phyloP scores from a whole-genome alignment of 2,888 invertebrate species.

The Apodemia mormo region DNA sequence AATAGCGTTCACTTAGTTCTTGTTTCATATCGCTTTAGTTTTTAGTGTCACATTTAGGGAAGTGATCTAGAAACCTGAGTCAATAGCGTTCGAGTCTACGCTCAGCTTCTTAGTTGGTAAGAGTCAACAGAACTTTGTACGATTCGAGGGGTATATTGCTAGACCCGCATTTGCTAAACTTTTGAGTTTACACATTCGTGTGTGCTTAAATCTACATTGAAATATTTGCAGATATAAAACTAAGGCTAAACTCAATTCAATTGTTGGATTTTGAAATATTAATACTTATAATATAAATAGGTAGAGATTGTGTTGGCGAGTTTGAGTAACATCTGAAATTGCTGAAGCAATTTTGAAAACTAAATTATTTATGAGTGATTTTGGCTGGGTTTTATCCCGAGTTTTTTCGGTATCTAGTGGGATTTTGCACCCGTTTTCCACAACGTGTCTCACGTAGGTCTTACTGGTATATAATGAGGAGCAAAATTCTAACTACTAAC shows the following conservation, averaged over 20 bases:
- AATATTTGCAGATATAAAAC: background rate
- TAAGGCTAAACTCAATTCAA: background rate
- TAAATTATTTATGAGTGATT: no score
- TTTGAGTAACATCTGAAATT: no score
- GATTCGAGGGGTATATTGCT: background rate
- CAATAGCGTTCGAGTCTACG: constrained; percentile 13
- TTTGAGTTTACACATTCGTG: background rate
- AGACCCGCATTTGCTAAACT: background rate
- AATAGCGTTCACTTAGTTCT: background rate
- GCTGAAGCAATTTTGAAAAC: no score
- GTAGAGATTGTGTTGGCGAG: no score
- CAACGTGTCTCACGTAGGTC: no score
- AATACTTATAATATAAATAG: no score
- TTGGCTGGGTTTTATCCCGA: no score
- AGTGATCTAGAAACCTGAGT: constrained; percentile 2
- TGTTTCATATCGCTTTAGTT: background rate
- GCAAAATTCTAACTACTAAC: no score
- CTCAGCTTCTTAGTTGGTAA: constrained; percentile 19
- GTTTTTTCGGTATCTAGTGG: no score
- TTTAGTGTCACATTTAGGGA: background rate
- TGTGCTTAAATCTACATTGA: background rate
- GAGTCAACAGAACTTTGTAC: constrained; percentile 18
- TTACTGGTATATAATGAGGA: no score
- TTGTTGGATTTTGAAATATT: no score
- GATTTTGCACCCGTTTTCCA: no score